Evolutionary conservation across 2,888 invertebrate genomes (phyloP), one percentile per base, ranked within the genome.

Genomic region (Chloroclysta siterata): DNA sequence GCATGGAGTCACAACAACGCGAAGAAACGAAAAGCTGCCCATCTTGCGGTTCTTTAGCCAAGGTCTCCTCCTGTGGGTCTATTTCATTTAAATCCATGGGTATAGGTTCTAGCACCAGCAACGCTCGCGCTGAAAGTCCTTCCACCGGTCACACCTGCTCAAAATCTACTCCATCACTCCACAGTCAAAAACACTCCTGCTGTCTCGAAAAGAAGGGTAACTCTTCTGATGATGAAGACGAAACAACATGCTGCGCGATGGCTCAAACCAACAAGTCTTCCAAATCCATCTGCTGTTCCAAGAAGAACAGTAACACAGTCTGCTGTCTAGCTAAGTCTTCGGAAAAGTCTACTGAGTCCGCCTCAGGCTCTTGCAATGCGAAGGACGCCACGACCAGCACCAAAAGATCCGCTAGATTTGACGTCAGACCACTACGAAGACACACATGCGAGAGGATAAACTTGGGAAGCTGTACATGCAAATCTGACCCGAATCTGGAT

Each of bases 371-470:
- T 22, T 22, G 22, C 11, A 10, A 4, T 29, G 22, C 10, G 1
- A 59, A 11, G 8, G 66, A 70, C 50, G 65, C 54, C 0, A 22
- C 44, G 0, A 73, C 71, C 0, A 36, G 54, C 10, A 70, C 70
- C 0, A 73, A 53, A 51, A 29, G 51, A 41, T 65, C 64, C 4
- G 55, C 66, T 15, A 56, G 62, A 36, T 65, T 62, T 22, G 71
- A 71, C 29, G 68, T 71, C 4, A 63, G 71, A 36, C 62, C 62
- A 0, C 1, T 63, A 4, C 14, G 2, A 15, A 52, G 29, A 22
- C 55, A 54, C 22, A 51, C 60, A 0, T 55, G 61, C 13, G 44
- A 46, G 8, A 61, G 56, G 17, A 17, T 52, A 5, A 29, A 72
- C 2, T n/a, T 63, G 13, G 36, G 44, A 44, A 46, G 41, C 44